A percentile compares a stretch with the other conserved stretches of the same genome.
phyloP scores from a whole-genome alignment of 2,113 vertebrate species.

The Tetrax tetrax region DNA sequence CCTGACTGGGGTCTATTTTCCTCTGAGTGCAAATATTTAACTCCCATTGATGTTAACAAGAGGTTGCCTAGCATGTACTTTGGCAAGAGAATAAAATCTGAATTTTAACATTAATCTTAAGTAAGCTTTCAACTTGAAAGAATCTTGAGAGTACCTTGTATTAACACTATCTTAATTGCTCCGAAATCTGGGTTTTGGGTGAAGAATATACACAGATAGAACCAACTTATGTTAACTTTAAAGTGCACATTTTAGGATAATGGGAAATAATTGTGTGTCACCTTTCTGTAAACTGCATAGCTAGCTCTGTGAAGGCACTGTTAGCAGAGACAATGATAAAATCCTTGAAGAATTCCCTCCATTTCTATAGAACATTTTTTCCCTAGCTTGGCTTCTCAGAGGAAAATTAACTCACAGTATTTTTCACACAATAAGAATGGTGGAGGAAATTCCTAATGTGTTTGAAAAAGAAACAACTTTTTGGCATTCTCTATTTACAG shows the following conservation, averaged over 20 bases:
- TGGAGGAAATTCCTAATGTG: background rate
- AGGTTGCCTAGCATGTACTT: conserved; percentile 46
- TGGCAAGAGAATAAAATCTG: conserved; percentile 51
- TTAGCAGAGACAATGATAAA: background rate
- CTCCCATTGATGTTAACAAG: conserved; percentile 70
- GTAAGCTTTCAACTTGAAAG: conserved; percentile 63
- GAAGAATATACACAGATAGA: conserved; percentile 50
- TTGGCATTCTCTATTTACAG: background rate
- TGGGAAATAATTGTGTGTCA: conserved; percentile 31
- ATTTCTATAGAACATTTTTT: background rate
- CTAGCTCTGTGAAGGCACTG: background rate
- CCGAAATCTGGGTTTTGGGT: background rate
- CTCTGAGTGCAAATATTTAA: conserved; percentile 61
- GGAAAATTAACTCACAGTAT: background rate
- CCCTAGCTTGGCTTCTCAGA: background rate
- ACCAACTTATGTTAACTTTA: background rate
- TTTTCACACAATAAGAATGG: background rate
- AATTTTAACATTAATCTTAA: conserved; percentile 69
- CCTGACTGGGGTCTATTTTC: conserved; percentile 45
- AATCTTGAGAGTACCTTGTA: conserved; percentile 23
- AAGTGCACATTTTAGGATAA: conserved; percentile 34
- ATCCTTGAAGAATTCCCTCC: background rate
- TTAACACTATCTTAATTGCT: conserved; percentile 52
- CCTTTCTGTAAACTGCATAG: conserved; percentile 29
- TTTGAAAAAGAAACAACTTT: background rate